Evolutionary conservation across 1,140 invertebrate genomes (phyloP).

Genomic region (Polypedilum vanderplanki): DNA sequence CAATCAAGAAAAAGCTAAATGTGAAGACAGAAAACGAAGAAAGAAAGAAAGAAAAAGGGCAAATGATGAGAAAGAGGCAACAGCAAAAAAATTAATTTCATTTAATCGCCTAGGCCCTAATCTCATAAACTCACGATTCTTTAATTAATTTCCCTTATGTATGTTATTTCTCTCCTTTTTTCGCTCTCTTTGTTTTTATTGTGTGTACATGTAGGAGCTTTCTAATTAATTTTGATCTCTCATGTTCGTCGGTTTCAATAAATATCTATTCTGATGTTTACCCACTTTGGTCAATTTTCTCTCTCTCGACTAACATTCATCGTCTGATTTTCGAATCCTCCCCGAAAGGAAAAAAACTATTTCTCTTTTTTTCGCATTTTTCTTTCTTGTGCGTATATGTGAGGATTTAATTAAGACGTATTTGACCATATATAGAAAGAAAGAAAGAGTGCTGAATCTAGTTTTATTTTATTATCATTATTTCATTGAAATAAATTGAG

Average conservation of each 20-base stretch:
- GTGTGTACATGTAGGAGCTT: background rate
- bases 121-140: conserved; percentile 22
- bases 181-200: background rate
- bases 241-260: conserved; percentile 21
- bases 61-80: conserved; percentile 6
- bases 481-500: conserved; percentile 4
- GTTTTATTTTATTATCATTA: background rate
- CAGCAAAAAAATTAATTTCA: conserved; percentile 21
- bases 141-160: conserved; percentile 11
- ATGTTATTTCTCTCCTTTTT: background rate
- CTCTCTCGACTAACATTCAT: too few relatives aligned
- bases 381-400: background rate
- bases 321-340: background rate
- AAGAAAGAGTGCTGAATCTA: background rate
- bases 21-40: background rate
- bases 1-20: background rate
- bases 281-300: background rate
- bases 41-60: background rate
- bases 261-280: conserved; percentile 24
- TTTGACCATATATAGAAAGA: background rate
- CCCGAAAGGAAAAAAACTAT: background rate
- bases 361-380: background rate
- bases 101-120: conserved; percentile 9
- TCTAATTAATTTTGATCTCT: conserved; percentile 28
- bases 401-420: background rate